These are phyloP conservation scores for Zelostemma sp. DNA, from an alignment of 1,140 invertebrate genomes.

Conservation along the genomic window DNA sequence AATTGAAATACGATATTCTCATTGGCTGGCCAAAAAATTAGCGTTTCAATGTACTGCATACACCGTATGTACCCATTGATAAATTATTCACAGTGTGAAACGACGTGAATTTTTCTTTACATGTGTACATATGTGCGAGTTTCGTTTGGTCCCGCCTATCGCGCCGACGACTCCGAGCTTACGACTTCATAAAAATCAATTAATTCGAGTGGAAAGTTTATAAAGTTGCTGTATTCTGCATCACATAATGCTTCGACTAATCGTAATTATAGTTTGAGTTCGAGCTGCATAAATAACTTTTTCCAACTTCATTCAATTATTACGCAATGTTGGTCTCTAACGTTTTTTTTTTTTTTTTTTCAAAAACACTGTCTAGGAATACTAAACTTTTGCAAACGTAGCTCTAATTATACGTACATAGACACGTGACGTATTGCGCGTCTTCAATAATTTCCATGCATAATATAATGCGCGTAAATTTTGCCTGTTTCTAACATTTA, in stretches of 20 bases:
- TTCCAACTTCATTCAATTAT: conserved; percentile 8
- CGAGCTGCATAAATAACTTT: conserved; percentile 27
- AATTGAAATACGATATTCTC: no score
- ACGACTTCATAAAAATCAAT: not conserved
- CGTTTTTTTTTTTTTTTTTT: no score
- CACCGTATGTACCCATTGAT: not conserved
- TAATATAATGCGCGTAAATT: conserved; percentile 8
- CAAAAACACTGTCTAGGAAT: conserved; percentile 11
- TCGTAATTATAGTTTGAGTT: conserved; percentile 24
- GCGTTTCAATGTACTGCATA: not conserved
- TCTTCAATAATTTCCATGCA: no score
- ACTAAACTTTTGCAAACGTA: conserved; percentile 11
- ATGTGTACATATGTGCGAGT: not conserved
- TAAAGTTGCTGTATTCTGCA: conserved; percentile 1
- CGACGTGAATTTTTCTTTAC: not conserved
- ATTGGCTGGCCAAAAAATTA: not conserved
- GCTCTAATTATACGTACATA: conserved; percentile 32
- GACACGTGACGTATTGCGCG: no score
- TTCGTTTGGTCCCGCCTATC: not conserved
- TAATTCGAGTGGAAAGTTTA: not conserved
- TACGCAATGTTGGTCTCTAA: conserved; percentile 29
- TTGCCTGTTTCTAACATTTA: no score
- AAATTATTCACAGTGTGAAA: not conserved
- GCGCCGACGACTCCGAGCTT: not conserved
- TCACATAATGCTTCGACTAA: conserved; percentile 23